Evolutionary conservation across 1,140 invertebrate species (phyloP), one percentile per base, ranked within the genome.

Genomic region (Homalodisca vitripennis): DNA sequence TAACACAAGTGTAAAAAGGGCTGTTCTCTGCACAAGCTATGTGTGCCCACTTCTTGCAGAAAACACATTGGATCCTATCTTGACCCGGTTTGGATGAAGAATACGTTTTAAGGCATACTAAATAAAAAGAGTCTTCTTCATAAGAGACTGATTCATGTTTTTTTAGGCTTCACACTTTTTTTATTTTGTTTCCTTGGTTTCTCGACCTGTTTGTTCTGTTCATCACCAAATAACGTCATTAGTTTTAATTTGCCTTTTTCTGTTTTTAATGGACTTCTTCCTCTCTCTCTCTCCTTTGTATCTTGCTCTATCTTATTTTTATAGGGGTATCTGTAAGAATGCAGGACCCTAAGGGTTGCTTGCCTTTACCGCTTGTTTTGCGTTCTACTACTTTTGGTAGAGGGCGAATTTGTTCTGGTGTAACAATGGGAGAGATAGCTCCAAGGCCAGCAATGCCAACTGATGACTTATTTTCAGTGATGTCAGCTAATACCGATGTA

Each of bases 331-430:
- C 48, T 53, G 48, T 53, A 14, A 53, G 12, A 22, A 53, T 53
- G 20, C 48, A 53, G 20, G 48, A 53, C 20, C 20, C 20, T 22
- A 12, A 3, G 3, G 12, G 12, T 3, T 12, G 48, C 22, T 22
- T 53, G 22, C 48, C 48, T 22, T 53, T 53, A 6, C 48, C 20
- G 22, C 12, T 53, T 3, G 3, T 12, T 22, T 53, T 53, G 6
- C 48, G 48, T 14, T 6, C 12, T 53, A 6, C 48, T 14, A 20
- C 48, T 53, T 53, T 53, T 12, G 48, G 48, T 14, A 53, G 20
- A 53, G 48, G 48, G 6, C 48, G 48, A 53, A 53, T 53, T 13
- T 60, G 22, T 24, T 60, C 55, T 60, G 55, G 55, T 12, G 55
- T 22, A 60, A 60, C 34, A 41, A 41, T 6, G 6, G 34, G 34